These are phyloP conservation scores for Magallana nippona DNA, from an alignment of 2,888 invertebrate species.

Conservation along the genomic window DNA sequence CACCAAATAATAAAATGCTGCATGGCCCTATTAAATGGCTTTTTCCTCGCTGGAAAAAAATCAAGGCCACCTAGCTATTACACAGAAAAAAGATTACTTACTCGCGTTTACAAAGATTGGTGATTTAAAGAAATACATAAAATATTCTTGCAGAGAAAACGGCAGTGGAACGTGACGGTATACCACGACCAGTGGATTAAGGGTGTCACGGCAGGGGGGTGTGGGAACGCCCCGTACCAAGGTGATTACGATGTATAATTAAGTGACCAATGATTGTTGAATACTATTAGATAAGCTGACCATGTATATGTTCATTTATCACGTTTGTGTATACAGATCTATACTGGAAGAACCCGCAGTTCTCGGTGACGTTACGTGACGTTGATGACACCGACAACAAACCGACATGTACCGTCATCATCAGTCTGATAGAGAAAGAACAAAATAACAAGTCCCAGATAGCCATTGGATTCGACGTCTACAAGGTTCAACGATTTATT, in stretches of 20 bases:
- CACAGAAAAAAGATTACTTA: too few species aligned
- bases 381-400: slow-evolving; percentile 82
- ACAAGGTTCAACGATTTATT: slow-evolving; percentile 84
- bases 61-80: too few species aligned
- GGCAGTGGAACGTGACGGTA: slow-evolving; percentile 92
- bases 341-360: slow-evolving; percentile 79
- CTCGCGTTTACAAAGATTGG: too few species aligned
- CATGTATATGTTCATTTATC: background rate
- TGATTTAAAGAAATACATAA: background rate
- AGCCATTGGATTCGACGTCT: slow-evolving; percentile 96
- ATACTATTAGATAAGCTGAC: background rate
- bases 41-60: too few species aligned
- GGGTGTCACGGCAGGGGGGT: slow-evolving; percentile 96
- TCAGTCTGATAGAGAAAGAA: slow-evolving; percentile 93
- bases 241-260: slow-evolving; percentile 53
- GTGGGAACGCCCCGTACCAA: slow-evolving; percentile 85
- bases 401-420: slow-evolving; percentile 94
- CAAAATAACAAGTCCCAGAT: slow-evolving; percentile 90
- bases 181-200: slow-evolving; percentile 96
- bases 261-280: background rate
- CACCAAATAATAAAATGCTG: too few species aligned
- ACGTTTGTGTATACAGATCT: slow-evolving; percentile 74
- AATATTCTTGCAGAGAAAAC: slow-evolving; percentile 59
- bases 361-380: slow-evolving; percentile 67
- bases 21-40: too few species aligned